Conservation (phyloP, 2,888 invertebrate genomes). For the Oxytorus armatus region DNA sequence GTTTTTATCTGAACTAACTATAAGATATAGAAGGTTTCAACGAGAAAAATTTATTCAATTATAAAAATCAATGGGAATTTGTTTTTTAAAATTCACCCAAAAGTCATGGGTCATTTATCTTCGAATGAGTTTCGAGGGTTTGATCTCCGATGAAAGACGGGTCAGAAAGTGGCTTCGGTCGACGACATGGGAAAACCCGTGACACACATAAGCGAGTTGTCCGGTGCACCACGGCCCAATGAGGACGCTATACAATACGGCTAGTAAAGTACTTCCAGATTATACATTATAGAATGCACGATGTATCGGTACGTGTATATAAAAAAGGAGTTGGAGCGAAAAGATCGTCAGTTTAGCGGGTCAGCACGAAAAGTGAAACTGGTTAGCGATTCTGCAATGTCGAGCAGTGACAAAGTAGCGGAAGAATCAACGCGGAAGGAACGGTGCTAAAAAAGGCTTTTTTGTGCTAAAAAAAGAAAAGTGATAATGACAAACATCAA, state of each 20-base stretch:
- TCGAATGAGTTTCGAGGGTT: too few relatives aligned
- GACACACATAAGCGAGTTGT: slow-evolving; percentile 65
- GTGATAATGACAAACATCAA: too few relatives aligned
- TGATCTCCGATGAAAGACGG: background rate
- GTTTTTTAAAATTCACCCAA: too few relatives aligned
- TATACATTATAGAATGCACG: slow-evolving; percentile 11
- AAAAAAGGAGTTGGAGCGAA: slow-evolving; percentile 7
- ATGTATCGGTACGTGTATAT: slow-evolving; percentile 1
- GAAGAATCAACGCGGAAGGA: background rate
- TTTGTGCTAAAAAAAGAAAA: too few relatives aligned
- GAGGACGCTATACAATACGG: slow-evolving; percentile 35
- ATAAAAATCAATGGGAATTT: too few relatives aligned
- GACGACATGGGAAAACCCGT: slow-evolving; percentile 66
- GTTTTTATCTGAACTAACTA: too few relatives aligned
- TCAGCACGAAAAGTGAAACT: slow-evolving; percentile 82
- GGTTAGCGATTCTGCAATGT: slow-evolving; percentile 34
- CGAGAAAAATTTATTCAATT: too few relatives aligned
- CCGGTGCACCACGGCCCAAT: slow-evolving; percentile 72
- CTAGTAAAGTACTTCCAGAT: slow-evolving; percentile 20
- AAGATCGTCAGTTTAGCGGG: slow-evolving; percentile 76
- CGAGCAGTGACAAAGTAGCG: too few relatives aligned
- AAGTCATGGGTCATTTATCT: too few relatives aligned
- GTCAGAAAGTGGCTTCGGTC: slow-evolving; percentile 30
- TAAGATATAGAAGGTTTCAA: too few relatives aligned
- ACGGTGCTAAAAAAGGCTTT: background rate